Conservation (phyloP, 2,113 vertebrate genomes). For the Mola mola region DNA sequence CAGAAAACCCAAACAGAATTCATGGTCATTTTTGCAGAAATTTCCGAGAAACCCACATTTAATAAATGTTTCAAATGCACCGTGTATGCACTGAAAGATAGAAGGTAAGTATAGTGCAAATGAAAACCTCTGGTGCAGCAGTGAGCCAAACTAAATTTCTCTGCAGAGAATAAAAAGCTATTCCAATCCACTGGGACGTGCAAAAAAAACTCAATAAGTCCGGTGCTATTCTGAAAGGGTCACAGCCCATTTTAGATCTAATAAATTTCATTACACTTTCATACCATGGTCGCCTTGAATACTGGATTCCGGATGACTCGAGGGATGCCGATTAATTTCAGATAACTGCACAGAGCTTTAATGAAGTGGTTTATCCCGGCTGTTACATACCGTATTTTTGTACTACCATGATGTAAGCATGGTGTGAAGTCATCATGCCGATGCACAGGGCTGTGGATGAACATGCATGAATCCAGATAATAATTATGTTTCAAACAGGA, state of each 20-base stretch:
- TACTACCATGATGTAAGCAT: slow-evolving; percentile 12
- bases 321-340: slow-evolving; percentile 65
- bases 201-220: slow-evolving; percentile 41
- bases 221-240: slow-evolving; percentile 48
- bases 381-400: slow-evolving; percentile 31
- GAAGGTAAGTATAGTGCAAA: slow-evolving; percentile 37
- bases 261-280: slow-evolving; percentile 58
- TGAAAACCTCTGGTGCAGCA: slow-evolving; percentile 30
- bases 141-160: slow-evolving; percentile 20
- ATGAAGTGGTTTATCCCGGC: slow-evolving; percentile 42
- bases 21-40: slow-evolving; percentile 3
- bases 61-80: slow-evolving; percentile 17
- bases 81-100: slow-evolving; percentile 20
- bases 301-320: slow-evolving; percentile 39
- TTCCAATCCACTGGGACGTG: slow-evolving; percentile 33
- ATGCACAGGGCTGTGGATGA: not conserved
- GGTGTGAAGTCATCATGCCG: slow-evolving; percentile 27
- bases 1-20: not conserved
- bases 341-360: slow-evolving; percentile 50
- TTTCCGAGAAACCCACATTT: slow-evolving; percentile 13
- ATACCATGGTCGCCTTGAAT: slow-evolving; percentile 23
- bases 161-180: slow-evolving; percentile 30
- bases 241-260: slow-evolving; percentile 49
- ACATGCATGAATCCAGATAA: slow-evolving; percentile 1
- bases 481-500: not conserved